Conservation (phyloP, 2,888 invertebrate genomes). For the Lapara coniferarum region DNA sequence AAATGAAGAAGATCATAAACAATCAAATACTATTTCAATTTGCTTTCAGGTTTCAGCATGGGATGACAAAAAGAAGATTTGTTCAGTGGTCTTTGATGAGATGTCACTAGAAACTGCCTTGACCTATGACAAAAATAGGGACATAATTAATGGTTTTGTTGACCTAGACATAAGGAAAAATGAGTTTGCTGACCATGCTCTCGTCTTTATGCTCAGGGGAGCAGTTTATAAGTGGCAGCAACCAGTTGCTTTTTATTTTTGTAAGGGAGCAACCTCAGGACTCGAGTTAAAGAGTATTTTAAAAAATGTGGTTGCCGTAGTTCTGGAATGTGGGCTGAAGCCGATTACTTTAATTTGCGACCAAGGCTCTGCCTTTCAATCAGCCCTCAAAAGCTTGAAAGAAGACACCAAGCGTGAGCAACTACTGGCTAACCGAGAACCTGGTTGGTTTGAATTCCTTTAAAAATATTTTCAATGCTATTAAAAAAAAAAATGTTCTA, state of each 20-base stretch:
- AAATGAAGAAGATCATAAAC: too few relatives aligned
- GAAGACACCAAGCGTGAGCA: too few relatives aligned
- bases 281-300: constrained; percentile 30
- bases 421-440: too few relatives aligned
- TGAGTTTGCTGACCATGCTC: constrained; percentile 31
- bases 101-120: constrained; percentile 27
- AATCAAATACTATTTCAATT: background rate
- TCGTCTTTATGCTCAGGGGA: constrained; percentile 31
- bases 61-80: constrained; percentile 23
- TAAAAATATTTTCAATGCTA: too few relatives aligned
- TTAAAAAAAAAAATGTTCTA: too few relatives aligned
- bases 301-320: constrained; percentile 29
- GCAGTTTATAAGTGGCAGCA: constrained; percentile 26
- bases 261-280: constrained; percentile 28
- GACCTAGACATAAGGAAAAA: constrained; percentile 22
- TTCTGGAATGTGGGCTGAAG: constrained; percentile 28
- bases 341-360: constrained; percentile 36
- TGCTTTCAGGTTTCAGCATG: constrained; percentile 17
- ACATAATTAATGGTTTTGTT: constrained; percentile 26
- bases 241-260: constrained; percentile 28
- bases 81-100: constrained; percentile 29
- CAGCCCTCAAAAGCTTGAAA: too few relatives aligned
- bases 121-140: constrained; percentile 5
- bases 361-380: too few relatives aligned
- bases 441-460: too few relatives aligned